Evolutionary conservation across 2,888 invertebrate genomes (phyloP).

Genomic region (Frankliniella intonsa): DNA sequence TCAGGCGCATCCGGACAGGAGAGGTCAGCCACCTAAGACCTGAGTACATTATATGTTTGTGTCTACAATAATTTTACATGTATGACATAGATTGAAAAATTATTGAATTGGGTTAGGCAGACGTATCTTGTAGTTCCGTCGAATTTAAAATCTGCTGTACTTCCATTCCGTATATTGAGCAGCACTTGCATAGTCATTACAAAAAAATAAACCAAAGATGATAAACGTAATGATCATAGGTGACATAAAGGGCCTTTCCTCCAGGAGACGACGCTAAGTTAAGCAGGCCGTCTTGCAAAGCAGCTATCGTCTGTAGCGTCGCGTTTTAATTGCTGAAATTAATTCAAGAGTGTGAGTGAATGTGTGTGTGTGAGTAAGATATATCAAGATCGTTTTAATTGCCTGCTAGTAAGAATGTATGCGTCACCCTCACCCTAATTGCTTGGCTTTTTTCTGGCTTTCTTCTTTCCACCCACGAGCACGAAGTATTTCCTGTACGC

Average conservation of each 20-base stretch:
- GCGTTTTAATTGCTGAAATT: constrained; percentile 3
- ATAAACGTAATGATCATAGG: too few species aligned
- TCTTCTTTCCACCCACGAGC: neutral
- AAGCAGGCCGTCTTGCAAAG: neutral
- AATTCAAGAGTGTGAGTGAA: neutral
- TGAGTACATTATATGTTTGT: neutral
- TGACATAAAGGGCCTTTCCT: neutral
- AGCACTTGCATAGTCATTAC: too few species aligned
- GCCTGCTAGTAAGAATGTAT: constrained; percentile 7
- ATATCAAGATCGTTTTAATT: neutral
- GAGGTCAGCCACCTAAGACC: neutral
- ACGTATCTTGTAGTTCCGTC: too few species aligned
- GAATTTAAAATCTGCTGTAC: too few species aligned
- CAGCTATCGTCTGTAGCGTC: neutral
- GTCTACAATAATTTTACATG: too few species aligned
- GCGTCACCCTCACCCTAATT: constrained; percentile 9
- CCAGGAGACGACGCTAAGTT: neutral
- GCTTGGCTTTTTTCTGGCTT: neutral
- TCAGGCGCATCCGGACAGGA: neutral
- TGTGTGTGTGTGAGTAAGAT: neutral
- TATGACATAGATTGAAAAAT: neutral
- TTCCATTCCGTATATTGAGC: too few species aligned
- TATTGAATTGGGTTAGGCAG: neutral
- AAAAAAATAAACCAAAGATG: too few species aligned
- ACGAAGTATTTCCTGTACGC: too few species aligned